Conservation (phyloP, 2,797 vertebrate genomes). For the Oophaga sylvatica region DNA sequence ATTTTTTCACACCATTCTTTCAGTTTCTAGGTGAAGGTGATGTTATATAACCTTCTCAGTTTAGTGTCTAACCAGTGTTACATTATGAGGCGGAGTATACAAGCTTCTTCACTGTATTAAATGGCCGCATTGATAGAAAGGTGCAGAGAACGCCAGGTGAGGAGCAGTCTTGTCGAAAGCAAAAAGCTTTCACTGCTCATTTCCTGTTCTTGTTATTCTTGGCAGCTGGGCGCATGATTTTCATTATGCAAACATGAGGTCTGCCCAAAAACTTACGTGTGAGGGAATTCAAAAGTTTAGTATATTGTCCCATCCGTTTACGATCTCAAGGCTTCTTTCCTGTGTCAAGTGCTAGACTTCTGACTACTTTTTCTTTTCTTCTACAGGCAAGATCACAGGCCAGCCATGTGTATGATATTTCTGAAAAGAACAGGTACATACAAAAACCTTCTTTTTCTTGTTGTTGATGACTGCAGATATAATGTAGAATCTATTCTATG, state of each 20-base stretch:
- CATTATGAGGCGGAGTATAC: not conserved
- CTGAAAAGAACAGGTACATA: conserved; percentile 73
- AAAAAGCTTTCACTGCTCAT: conserved; percentile 58
- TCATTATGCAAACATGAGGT: conserved; percentile 56
- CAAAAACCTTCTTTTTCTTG: conserved; percentile 18
- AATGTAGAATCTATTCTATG: not conserved
- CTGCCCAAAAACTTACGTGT: conserved; percentile 55
- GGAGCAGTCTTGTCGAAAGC: conserved; percentile 31
- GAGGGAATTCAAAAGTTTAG: conserved; percentile 44
- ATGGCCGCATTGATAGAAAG: not conserved
- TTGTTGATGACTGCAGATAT: not conserved
- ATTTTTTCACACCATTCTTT: not conserved
- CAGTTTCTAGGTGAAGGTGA: not conserved
- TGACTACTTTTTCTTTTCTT: conserved; percentile 59
- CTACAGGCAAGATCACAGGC: conserved; percentile 70
- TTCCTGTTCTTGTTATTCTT: conserved; percentile 60
- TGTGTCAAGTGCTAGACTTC: conserved; percentile 8
- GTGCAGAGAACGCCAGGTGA: conserved; percentile 21
- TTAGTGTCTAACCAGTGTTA: not conserved
- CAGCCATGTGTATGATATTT: conserved; percentile 71
- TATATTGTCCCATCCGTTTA: conserved; percentile 38
- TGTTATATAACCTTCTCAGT: not conserved
- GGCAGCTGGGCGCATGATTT: conserved; percentile 56
- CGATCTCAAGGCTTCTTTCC: conserved; percentile 36
- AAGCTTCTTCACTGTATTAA: not conserved